phyloP scores from a whole-genome alignment of 1,140 invertebrate species.

The Bombus pyrosoma region DNA sequence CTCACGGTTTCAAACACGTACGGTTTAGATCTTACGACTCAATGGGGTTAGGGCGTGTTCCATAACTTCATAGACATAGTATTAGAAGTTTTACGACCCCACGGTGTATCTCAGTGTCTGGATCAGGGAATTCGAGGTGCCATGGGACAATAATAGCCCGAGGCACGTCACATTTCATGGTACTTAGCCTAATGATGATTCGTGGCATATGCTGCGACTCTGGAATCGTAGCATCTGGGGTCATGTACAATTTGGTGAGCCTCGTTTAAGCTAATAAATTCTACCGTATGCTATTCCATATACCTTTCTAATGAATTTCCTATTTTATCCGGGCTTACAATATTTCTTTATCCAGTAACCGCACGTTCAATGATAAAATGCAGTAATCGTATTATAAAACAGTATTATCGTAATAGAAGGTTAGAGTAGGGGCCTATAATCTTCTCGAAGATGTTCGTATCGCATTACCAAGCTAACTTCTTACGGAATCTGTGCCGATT shows the following conservation, averaged over 20 bases:
- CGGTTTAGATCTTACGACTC: background rate
- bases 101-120: background rate
- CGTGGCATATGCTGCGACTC: background rate
- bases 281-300: background rate
- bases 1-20: background rate
- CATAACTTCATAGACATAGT: background rate
- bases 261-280: background rate
- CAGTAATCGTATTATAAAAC: no score
- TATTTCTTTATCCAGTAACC: no score
- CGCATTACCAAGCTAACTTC: no score
- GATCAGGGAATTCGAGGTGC: background rate
- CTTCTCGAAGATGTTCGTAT: no score
- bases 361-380: no score
- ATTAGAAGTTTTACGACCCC: background rate
- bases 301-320: no score
- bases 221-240: background rate
- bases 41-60: background rate
- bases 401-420: background rate
- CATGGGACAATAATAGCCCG: background rate
- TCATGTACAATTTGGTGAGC: background rate
- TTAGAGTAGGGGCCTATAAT: background rate
- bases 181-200: slow-evolving; percentile 6
- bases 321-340: no score
- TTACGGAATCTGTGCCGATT: background rate
- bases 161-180: background rate